Evolutionary conservation across 2,888 invertebrate species (phyloP).

Genomic region (Lagria hirta): DNA sequence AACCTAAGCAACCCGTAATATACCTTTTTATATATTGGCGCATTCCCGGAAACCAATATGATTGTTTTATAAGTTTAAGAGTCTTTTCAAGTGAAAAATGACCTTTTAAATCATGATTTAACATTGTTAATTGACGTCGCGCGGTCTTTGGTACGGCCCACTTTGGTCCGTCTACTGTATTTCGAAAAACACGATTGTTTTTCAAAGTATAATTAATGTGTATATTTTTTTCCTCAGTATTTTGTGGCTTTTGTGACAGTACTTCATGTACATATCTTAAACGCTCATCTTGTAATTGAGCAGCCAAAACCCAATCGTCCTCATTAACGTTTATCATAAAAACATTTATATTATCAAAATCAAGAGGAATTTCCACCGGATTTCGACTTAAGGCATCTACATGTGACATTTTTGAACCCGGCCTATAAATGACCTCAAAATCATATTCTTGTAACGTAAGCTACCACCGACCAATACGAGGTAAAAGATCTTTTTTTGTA

Average conservation of each 20-base stretch:
- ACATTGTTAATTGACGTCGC: slow-evolving; percentile 23
- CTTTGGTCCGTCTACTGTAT: slow-evolving; percentile 15
- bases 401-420: slow-evolving; percentile 36
- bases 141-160: slow-evolving; percentile 43
- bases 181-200: slow-evolving; percentile 16
- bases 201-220: slow-evolving; percentile 24
- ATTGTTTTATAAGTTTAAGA: slow-evolving; percentile 8
- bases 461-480: slow-evolving; percentile 37
- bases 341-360: background rate
- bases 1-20: slow-evolving; percentile 46
- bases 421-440: slow-evolving; percentile 34
- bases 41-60: slow-evolving; percentile 49
- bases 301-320: slow-evolving; percentile 27
- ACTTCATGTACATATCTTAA: slow-evolving; percentile 15
- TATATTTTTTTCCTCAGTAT: slow-evolving; percentile 20
- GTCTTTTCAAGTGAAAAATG: slow-evolving; percentile 36
- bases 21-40: slow-evolving; percentile 45
- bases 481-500: slow-evolving; percentile 8
- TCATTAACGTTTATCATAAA: slow-evolving; percentile 12
- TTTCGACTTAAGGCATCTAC: slow-evolving; percentile 1
- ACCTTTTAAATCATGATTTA: slow-evolving; percentile 39
- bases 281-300: slow-evolving; percentile 24
- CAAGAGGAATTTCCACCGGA: background rate
- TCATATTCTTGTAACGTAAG: slow-evolving; percentile 37
- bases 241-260: slow-evolving; percentile 14